These are phyloP conservation scores for Meloidogyne floridensis DNA, from an alignment of 1,140 invertebrate genomes.

Conservation along the genomic window DNA sequence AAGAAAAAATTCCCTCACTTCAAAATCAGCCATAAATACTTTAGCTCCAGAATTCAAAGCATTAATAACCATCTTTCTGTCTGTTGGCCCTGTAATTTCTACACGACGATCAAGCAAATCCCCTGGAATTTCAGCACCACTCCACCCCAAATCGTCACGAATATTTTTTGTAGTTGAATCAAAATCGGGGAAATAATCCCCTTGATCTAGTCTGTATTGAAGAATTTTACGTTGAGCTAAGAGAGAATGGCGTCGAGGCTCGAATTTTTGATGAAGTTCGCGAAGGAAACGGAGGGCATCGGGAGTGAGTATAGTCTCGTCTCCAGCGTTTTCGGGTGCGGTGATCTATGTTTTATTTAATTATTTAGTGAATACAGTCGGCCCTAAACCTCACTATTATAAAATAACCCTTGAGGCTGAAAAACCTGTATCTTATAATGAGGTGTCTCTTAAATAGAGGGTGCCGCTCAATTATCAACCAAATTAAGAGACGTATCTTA, in stretches of 20 bases:
- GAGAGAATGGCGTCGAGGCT: conserved; percentile 50
- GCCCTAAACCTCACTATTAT: too few relatives aligned
- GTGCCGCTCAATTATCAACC: too few relatives aligned
- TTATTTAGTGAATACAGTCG: background rate
- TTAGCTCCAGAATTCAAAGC: conserved; percentile 66
- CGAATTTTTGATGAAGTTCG: conserved; percentile 60
- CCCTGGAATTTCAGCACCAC: conserved; percentile 54
- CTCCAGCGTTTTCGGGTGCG: conserved; percentile 47
- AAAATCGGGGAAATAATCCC: conserved; percentile 62
- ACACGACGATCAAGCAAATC: conserved; percentile 63
- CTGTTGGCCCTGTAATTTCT: conserved; percentile 67
- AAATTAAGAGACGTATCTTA: too few relatives aligned
- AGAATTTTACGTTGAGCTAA: conserved; percentile 53
- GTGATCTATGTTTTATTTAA: conserved; percentile 47
- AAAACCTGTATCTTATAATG: too few relatives aligned
- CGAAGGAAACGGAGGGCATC: conserved; percentile 62
- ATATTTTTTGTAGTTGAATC: conserved; percentile 55
- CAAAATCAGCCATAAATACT: conserved; percentile 68
- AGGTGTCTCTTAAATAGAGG: too few relatives aligned
- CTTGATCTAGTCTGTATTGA: conserved; percentile 54
- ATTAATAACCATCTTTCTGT: conserved; percentile 68
- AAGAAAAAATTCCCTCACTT: conserved; percentile 28
- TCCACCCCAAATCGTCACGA: conserved; percentile 53
- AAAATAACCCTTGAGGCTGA: too few relatives aligned
- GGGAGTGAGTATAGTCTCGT: conserved; percentile 63